Evolutionary conservation across 2,888 invertebrate genomes (phyloP).

Genomic region (Callyntrura guangdongensis): DNA sequence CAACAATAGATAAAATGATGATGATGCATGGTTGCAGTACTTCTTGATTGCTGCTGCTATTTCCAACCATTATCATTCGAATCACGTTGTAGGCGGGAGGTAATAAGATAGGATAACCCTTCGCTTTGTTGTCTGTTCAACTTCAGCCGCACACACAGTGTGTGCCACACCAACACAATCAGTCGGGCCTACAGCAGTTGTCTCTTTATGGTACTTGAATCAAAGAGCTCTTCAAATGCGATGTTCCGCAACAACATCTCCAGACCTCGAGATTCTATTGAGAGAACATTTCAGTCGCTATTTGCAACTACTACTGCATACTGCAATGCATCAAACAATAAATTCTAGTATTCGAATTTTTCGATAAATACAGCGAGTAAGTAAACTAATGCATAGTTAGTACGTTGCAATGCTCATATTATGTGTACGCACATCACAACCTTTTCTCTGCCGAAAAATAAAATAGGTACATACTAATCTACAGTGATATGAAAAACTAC

Average conservation of each 20-base stretch:
- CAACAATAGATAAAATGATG: conserved; percentile 49
- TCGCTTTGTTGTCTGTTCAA: conserved; percentile 70
- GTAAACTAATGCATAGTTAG: too few species aligned
- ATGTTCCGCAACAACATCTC: conserved; percentile 30
- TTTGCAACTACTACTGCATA: background rate
- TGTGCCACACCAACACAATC: background rate
- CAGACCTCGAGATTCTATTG: conserved; percentile 19
- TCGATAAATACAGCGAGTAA: background rate
- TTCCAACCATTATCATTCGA: conserved; percentile 83
- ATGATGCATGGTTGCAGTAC: conserved; percentile 79
- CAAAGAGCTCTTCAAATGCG: conserved; percentile 24
- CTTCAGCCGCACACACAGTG: conserved; percentile 40
- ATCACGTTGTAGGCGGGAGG: conserved; percentile 85
- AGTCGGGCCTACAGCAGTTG: conserved; percentile 6
- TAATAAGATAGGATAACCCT: conserved; percentile 84
- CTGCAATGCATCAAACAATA: background rate
- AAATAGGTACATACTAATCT: too few species aligned
- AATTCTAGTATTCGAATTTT: background rate
- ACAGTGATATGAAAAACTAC: too few species aligned
- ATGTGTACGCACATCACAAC: too few species aligned
- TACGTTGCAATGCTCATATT: too few species aligned
- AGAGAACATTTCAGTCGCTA: background rate
- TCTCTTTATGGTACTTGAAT: conserved; percentile 27
- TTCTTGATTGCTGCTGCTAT: conserved; percentile 83
- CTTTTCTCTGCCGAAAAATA: too few species aligned